Base-by-base conservation (phyloP, 2,797 vertebrate species). In the Mus caroli region DNA sequence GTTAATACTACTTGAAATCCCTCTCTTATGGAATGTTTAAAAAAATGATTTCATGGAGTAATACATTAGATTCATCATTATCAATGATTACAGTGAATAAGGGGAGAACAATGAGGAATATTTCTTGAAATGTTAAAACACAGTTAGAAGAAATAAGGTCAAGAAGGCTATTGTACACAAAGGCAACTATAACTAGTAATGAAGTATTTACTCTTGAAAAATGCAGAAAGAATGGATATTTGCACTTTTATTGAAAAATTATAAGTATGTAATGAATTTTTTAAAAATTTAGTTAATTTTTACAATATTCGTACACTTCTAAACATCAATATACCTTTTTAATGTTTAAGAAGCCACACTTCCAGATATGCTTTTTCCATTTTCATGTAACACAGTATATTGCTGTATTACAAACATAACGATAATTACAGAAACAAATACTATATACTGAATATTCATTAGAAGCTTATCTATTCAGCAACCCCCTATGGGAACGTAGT, bases 361-460 rank as follows among this genome's bases (percentile, higher is more conserved):
- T 94, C 46, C 56, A 52, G 73, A 52, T 37, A 52, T 62, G 19
- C 73, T 31, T 20, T 58, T 43, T 17, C 4, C 7, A 22, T 75
- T 90, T 91, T 92, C 2, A 0, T 77, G 22, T 92, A 69, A 58
- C 31, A 58, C 88, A 1, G 11, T 60, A 58, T 28, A 71, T 78
- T 40, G 34, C 50, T 73, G 1, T 22, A 37, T 88, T 34, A 82
- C 11, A 88, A 4, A 83, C 15, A n/a, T 62, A 78, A 69, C 0
- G 71, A n/a, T 31, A 95, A 24, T 26, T 91, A 90, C 8, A 88
- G 15, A 2, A 87, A 54, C 17, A 19, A 88, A 15, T 92, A 93
- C 52, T 91, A 64, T 79, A 80, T 91, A 75, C 62, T 54, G 11
- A 96, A 86, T 19, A 86, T 4, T 46, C 90, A 67, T 60, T 92